Base-by-base conservation (phyloP, 2,888 invertebrate species). In the Tiliacea citrago region DNA sequence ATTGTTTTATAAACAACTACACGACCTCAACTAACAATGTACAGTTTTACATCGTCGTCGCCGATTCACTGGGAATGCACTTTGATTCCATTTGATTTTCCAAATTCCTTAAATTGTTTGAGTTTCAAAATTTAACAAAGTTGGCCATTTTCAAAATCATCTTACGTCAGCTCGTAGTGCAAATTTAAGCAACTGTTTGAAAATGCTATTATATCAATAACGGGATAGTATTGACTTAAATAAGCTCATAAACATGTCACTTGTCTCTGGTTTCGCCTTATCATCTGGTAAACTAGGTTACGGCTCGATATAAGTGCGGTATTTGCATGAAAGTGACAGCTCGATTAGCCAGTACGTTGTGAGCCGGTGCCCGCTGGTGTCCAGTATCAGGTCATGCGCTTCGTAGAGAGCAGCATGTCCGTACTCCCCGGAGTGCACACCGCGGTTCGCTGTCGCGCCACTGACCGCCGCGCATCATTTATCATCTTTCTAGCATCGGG, bases 371-470 rank as follows among this genome's bases (percentile, higher is more conserved):
- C n/a, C 45, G 53, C 49, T n/a, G 29, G 39, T n/a, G 49, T n/a
- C 6, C 49, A 49, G 39, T n/a, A n/a, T 12, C 29, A 13, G 45
- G 58, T 47, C 61, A 45, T 45, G 42, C 68, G 51, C 65, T 47
- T 51, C 55, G 12, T 57, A 18, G 24, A 45, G 47, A 24, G 39
- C 66, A 49, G 29, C 53, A 49, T 9, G 58, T 13, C n/a, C 5
- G 39, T 39, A 60, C 68, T 58, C 71, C 75, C 71, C 75, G 71
- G 55, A 12, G 78, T 82, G 85, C 81, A 77, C 84, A 61, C 69
- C 67, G 78, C 78, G 35, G 35, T 35, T n/a, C 10, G 7, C 35
- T 57, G 66, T 39, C 35, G 35, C 60, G 61, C 74, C 39, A 55
- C 61, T 49, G 61, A 77, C 79, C 61, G 58, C 66, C 35, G 53